These are phyloP conservation scores for Acanthurus lineatus DNA, from an alignment of 2,797 vertebrate genomes.

Conservation along the genomic window DNA sequence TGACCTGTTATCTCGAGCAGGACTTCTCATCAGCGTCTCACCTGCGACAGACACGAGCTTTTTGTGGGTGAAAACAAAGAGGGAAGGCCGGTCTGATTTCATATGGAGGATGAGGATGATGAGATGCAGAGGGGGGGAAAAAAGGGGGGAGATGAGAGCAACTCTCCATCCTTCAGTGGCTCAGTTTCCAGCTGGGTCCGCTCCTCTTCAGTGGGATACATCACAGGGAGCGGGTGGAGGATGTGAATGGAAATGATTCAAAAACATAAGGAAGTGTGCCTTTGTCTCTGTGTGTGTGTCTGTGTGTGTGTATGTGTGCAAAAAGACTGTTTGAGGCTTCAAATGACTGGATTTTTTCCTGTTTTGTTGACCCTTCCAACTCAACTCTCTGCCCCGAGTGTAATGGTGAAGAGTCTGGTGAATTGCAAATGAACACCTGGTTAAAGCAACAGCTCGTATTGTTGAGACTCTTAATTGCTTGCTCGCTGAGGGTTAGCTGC, in stretches of 20 bases:
- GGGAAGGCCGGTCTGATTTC: constrained; percentile 30
- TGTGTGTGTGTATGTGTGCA: constrained; percentile 5
- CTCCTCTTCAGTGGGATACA: constrained; percentile 31
- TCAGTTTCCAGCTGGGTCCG: constrained; percentile 59
- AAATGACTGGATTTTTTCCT: constrained; percentile 13
- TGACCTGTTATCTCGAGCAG: constrained; percentile 4
- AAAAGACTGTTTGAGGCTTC: constrained; percentile 18
- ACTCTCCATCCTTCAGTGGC: constrained; percentile 38
- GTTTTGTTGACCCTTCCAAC: not conserved
- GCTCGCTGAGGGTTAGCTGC: not conserved
- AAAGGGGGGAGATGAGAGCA: constrained; percentile 36
- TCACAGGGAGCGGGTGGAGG: constrained; percentile 35
- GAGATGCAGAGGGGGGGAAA: constrained; percentile 14
- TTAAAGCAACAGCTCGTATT: not conserved
- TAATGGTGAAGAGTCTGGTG: not conserved
- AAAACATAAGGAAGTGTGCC: constrained; percentile 22
- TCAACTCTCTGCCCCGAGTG: not conserved
- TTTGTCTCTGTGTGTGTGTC: constrained; percentile 22
- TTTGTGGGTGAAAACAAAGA: constrained; percentile 46
- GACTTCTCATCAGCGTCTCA: constrained; percentile 12
- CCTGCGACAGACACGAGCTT: constrained; percentile 4
- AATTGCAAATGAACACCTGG: constrained; percentile 12
- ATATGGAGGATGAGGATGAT: constrained; percentile 30
- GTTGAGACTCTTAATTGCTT: not conserved
- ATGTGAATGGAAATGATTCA: constrained; percentile 21